Conservation (phyloP, 2,797 vertebrate genomes). For the Orientallactaga sibirica region DNA sequence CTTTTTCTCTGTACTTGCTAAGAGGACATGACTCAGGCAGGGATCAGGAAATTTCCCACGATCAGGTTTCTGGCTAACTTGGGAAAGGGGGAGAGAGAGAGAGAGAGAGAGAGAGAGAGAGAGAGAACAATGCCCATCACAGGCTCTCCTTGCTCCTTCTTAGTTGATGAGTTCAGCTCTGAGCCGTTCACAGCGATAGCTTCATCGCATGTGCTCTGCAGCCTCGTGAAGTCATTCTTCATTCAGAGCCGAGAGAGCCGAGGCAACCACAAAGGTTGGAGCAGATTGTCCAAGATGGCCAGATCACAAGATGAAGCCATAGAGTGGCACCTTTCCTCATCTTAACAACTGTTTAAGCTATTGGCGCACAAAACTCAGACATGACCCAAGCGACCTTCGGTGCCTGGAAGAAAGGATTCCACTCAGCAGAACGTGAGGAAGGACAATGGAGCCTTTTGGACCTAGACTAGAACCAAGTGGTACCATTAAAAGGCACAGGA, state of each 20-base stretch:
- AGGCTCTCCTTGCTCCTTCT: neutral
- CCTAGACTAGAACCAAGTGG: neutral
- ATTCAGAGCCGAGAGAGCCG: slow-evolving; percentile 20
- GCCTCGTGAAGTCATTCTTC: neutral
- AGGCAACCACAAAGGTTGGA: neutral
- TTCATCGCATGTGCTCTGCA: neutral
- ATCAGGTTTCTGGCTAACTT: slow-evolving; percentile 21
- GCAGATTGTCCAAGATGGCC: neutral
- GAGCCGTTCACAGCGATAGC: neutral
- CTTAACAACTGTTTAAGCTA: neutral
- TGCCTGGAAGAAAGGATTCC: neutral
- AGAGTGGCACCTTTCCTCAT: neutral
- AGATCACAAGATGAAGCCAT: neutral
- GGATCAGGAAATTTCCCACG: neutral
- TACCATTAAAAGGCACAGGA: neutral
- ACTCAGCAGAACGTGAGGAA: neutral
- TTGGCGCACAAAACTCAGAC: neutral
- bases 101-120: neutral
- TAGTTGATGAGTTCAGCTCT: neutral
- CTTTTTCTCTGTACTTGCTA: slow-evolving; percentile 8
- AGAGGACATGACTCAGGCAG: neutral
- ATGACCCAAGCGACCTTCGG: neutral
- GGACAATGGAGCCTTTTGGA: neutral
- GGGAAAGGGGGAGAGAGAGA: neutral
- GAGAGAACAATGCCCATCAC: neutral